A percentile compares a stretch with the other conserved stretches of the same genome.
Evolutionary conservation across 2,113 vertebrate genomes (phyloP).

Genomic region (Pterocles gutturalis): DNA sequence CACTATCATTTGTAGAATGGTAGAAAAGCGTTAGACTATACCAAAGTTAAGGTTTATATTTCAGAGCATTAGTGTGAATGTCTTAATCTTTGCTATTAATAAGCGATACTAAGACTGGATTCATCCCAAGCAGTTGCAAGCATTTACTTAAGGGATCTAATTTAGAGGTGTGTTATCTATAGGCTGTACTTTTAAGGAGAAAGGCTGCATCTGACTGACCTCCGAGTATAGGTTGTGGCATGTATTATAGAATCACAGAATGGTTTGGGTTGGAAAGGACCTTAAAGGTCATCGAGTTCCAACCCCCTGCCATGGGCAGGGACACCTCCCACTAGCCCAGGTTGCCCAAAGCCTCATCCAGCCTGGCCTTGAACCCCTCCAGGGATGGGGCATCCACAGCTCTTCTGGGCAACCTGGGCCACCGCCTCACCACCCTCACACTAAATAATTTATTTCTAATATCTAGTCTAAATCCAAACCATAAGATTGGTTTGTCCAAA

Average conservation of each 20-base stretch:
- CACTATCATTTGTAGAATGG: not conserved
- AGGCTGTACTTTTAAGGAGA: not conserved
- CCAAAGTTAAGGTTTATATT: not conserved
- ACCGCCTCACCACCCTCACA: too few species aligned
- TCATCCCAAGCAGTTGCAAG: not conserved
- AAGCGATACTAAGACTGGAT: not conserved
- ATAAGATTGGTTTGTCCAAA: not conserved
- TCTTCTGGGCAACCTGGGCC: too few species aligned
- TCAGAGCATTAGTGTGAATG: not conserved
- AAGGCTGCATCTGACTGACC: not conserved
- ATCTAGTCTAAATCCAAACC: not conserved
- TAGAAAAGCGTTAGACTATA: not conserved
- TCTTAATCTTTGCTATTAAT: not conserved
- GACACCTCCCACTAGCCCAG: too few species aligned
- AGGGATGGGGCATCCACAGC: too few species aligned
- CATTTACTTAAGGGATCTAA: not conserved
- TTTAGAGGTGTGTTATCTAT: not conserved
- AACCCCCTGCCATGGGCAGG: too few species aligned
- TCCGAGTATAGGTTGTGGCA: not conserved
- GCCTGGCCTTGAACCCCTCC: too few species aligned
- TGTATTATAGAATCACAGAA: not conserved
- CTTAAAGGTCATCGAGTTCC: too few species aligned
- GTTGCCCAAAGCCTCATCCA: too few species aligned
- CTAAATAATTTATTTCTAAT: too few species aligned
- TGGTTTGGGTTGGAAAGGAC: too few species aligned